A percentile compares a stretch with the other conserved stretches of the same genome.
phyloP scores from a whole-genome alignment of 1,140 invertebrate species.

The Drosophila rhopaloa region DNA sequence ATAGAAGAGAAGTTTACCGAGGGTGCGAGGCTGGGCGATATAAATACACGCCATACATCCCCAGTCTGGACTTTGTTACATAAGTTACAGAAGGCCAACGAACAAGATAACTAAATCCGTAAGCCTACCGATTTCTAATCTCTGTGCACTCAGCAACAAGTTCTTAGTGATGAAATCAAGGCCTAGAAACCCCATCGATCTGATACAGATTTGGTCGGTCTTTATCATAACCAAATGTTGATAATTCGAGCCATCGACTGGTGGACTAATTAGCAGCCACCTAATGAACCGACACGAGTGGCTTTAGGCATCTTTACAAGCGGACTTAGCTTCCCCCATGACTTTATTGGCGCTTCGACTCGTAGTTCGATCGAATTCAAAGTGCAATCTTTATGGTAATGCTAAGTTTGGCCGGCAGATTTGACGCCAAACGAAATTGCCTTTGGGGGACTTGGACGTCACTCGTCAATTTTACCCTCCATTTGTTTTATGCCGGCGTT shows the following conservation, averaged over 20 bases:
- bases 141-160: background rate
- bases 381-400: conserved; percentile 53
- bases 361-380: conserved; percentile 24
- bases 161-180: background rate
- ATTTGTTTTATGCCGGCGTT: conserved; percentile 17
- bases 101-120: background rate
- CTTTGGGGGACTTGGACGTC: conserved; percentile 22
- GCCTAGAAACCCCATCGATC: conserved; percentile 32
- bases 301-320: conserved; percentile 20
- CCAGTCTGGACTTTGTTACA: background rate
- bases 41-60: background rate
- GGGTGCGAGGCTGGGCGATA: conserved; percentile 3
- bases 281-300: conserved; percentile 52
- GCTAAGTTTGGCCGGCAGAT: conserved; percentile 33
- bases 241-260: conserved; percentile 19
- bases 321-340: conserved; percentile 34
- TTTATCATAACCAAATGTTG: conserved; percentile 33
- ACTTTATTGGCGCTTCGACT: conserved; percentile 53
- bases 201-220: conserved; percentile 2
- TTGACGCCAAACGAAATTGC: conserved; percentile 22
- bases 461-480: background rate
- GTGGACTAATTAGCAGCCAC: conserved; percentile 55
- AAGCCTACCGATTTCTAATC: background rate
- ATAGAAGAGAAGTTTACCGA: conserved; percentile 17
- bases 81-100: background rate